These are phyloP conservation scores for Protaetia brevitarsis DNA, from an alignment of 1,140 invertebrate species.

Conservation along the genomic window DNA sequence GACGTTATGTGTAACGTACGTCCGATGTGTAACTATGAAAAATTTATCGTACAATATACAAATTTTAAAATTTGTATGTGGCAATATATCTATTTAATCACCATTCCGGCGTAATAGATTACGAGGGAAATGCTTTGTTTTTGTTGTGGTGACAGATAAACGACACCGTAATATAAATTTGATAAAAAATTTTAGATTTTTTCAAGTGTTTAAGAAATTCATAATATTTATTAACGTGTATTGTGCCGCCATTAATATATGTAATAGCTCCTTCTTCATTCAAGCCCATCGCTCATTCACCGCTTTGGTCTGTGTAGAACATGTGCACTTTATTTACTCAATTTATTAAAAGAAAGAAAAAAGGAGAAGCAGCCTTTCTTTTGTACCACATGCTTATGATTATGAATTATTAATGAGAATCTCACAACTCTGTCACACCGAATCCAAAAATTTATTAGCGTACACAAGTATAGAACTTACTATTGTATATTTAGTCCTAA, in stretches of 20 bases:
- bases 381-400: too few relatives aligned
- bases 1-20: neutral
- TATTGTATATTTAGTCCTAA: too few relatives aligned
- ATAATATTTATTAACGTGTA: conserved; percentile 9
- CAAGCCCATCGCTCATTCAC: conserved; percentile 3
- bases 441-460: too few relatives aligned
- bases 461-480: too few relatives aligned
- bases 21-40: conserved; percentile 15
- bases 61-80: conserved; percentile 17
- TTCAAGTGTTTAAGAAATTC: neutral
- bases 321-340: too few relatives aligned
- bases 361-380: too few relatives aligned
- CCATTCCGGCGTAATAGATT: neutral
- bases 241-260: neutral
- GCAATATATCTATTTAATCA: conserved; percentile 14
- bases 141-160: conserved; percentile 1
- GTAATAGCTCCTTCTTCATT: conserved; percentile 1
- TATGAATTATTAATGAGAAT: too few relatives aligned
- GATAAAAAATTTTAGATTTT: conserved; percentile 17
- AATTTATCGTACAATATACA: conserved; percentile 18
- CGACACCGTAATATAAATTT: conserved; percentile 14
- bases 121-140: conserved; percentile 1
- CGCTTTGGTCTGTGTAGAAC: neutral
- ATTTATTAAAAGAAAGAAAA: too few relatives aligned
- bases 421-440: too few relatives aligned